Conservation (phyloP, 2,888 invertebrate species). For the Apeira syringaria region DNA sequence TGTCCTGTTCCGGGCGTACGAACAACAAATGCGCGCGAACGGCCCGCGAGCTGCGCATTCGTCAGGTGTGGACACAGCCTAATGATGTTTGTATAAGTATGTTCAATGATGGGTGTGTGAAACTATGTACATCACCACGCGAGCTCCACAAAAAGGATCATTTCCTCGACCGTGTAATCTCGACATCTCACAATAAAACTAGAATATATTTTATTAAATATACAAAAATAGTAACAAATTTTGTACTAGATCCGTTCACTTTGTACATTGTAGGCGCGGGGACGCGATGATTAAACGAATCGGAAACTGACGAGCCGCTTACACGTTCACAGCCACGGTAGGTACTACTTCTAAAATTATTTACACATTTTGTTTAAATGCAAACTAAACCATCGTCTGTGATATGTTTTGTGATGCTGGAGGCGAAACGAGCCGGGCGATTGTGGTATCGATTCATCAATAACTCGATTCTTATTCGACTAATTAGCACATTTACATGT, state of each 20-base stretch:
- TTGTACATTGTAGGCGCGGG: conserved; percentile 74
- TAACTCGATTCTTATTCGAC: neutral
- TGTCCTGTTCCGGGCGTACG: too few relatives aligned
- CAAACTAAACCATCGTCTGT: conserved; percentile 40
- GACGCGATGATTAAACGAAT: conserved; percentile 43
- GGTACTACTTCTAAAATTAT: conserved; percentile 26
- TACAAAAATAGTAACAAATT: conserved; percentile 83
- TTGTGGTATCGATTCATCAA: conserved; percentile 4
- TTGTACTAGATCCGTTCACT: conserved; percentile 78
- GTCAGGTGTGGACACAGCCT: too few relatives aligned
- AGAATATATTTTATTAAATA: conserved; percentile 72
- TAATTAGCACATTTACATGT: neutral
- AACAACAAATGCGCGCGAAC: too few relatives aligned
- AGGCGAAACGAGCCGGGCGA: conserved; percentile 8
- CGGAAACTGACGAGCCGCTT: conserved; percentile 10
- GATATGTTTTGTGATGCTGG: conserved; percentile 33
- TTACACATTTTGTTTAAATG: conserved; percentile 49
- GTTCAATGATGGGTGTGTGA: too few relatives aligned
- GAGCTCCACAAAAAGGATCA: conserved; percentile 4
- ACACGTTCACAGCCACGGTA: conserved; percentile 30
- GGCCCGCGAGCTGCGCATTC: too few relatives aligned
- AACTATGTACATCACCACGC: neutral
- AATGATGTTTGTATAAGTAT: too few relatives aligned
- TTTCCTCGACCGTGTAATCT: conserved; percentile 27
- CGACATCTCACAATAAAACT: conserved; percentile 59